phyloP scores from a whole-genome alignment of 2,113 vertebrate genomes.

The Phylloscopus trochilus region DNA sequence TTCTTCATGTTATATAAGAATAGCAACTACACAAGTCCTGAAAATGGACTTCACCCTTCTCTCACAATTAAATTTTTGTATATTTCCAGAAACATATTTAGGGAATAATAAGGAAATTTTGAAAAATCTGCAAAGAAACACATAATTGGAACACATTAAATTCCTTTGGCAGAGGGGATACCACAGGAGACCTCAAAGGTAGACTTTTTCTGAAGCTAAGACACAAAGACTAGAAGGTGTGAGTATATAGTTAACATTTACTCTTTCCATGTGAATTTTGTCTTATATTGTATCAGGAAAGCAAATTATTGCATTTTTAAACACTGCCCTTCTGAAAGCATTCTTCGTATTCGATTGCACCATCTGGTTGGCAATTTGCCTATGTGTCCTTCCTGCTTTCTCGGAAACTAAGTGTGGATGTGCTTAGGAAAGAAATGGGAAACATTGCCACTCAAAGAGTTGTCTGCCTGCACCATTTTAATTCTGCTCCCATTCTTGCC shows the following conservation, averaged over 20 bases:
- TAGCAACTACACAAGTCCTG: background rate
- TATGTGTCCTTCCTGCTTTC: slow-evolving; percentile 26
- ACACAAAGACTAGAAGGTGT: background rate
- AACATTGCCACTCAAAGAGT: background rate
- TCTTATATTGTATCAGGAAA: background rate
- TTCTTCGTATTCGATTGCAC: background rate
- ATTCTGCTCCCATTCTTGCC: background rate
- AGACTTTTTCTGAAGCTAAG: background rate
- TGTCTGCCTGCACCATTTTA: background rate
- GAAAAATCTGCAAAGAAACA: background rate
- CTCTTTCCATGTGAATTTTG: background rate
- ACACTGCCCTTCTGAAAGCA: background rate
- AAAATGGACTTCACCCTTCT: background rate
- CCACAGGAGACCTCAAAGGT: background rate
- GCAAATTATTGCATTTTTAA: background rate
- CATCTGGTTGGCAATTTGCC: slow-evolving; percentile 40
- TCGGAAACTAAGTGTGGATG: background rate
- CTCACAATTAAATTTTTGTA: background rate
- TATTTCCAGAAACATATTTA: background rate
- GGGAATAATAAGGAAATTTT: background rate
- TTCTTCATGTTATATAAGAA: background rate
- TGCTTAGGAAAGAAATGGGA: slow-evolving; percentile 4
- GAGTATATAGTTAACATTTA: background rate
- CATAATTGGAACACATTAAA: background rate
- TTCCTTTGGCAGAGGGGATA: background rate